A percentile compares a stretch with the other conserved stretches of the same genome.
Conservation (phyloP, 2,113 vertebrate genomes). For the Phodopus roborovskii region DNA sequence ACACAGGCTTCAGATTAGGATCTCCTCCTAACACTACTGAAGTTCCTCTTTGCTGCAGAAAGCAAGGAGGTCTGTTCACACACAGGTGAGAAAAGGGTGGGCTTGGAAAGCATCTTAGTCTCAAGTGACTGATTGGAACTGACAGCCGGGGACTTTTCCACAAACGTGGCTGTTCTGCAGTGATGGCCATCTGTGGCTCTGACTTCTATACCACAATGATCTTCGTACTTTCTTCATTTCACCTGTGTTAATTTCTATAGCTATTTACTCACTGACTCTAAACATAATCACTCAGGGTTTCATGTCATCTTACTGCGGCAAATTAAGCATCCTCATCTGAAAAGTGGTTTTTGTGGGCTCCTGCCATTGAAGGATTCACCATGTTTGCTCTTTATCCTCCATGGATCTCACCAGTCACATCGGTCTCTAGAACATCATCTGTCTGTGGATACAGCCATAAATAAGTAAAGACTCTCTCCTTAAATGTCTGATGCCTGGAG, state of each 20-base stretch:
- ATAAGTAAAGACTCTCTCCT: slow-evolving; percentile 60
- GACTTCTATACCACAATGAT: neutral
- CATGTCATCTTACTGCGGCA: neutral
- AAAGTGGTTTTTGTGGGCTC: slow-evolving; percentile 25
- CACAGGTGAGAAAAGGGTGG: neutral
- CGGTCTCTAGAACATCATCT: slow-evolving; percentile 20
- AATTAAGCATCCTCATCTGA: neutral
- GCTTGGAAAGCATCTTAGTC: neutral
- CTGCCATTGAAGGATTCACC: neutral
- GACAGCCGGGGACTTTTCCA: neutral
- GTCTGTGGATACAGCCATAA: slow-evolving; percentile 47
- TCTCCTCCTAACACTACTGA: neutral
- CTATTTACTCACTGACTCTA: neutral
- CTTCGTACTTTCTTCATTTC: neutral
- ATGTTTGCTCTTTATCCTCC: neutral
- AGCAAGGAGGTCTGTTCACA: slow-evolving; percentile 35
- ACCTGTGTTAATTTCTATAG: slow-evolving; percentile 8
- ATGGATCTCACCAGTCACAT: neutral
- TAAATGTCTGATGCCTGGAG: slow-evolving; percentile 59
- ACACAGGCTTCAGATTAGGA: neutral
- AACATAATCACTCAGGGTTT: slow-evolving; percentile 28
- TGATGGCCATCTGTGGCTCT: neutral
- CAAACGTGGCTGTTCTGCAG: neutral
- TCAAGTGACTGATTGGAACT: neutral
- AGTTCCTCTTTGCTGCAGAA: slow-evolving; percentile 21